These are phyloP conservation scores for Calypte anna DNA, from an alignment of 2,113 vertebrate species.

Conservation along the genomic window DNA sequence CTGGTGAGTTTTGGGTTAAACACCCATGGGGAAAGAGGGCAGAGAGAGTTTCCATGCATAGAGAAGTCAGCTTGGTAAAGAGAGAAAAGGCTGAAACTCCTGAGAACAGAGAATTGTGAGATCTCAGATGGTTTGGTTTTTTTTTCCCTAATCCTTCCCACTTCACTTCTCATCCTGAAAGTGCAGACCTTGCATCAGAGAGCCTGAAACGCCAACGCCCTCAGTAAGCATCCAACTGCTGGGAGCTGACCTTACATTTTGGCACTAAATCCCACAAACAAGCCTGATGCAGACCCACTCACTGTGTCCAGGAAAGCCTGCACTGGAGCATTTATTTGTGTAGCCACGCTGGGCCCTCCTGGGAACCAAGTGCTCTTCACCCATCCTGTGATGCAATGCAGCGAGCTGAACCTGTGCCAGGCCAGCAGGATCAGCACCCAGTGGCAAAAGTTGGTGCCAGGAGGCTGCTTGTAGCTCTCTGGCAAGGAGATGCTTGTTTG, in stretches of 20 bases:
- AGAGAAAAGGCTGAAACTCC: neutral
- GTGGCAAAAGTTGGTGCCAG: neutral
- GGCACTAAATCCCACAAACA: neutral
- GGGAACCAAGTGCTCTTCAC: neutral
- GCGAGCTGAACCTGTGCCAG: fast-evolving
- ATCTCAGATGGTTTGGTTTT: neutral
- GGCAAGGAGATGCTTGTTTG: neutral
- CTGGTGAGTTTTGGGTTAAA: neutral
- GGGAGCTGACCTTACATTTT: neutral
- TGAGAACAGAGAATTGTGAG: neutral
- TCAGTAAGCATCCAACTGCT: neutral
- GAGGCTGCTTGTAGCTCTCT: neutral
- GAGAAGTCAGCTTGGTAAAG: neutral
- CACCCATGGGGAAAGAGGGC: neutral
- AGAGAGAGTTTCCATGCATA: neutral
- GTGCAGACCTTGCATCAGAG: neutral
- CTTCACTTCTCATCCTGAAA: neutral
- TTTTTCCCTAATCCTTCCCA: neutral
- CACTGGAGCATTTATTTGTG: neutral
- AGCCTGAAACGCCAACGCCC: neutral
- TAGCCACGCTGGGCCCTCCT: fast-evolving
- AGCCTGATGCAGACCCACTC: neutral
- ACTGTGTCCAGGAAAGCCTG: neutral
- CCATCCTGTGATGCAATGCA: fast-evolving
- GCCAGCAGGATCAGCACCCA: neutral